Base-by-base conservation (phyloP, 2,113 vertebrate species). In the Hemiscyllium ocellatum region DNA sequence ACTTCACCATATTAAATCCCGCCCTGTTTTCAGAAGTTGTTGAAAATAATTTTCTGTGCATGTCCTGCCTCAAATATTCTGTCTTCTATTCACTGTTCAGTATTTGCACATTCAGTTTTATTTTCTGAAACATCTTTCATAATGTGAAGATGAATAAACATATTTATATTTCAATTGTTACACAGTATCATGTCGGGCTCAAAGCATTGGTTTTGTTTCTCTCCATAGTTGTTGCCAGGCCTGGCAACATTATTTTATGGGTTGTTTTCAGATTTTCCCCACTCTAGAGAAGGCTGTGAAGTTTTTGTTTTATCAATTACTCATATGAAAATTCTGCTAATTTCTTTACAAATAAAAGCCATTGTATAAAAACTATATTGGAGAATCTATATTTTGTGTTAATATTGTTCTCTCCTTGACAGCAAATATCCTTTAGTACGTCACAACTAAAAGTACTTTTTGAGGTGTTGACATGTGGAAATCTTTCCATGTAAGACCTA, bases 261-360 rank as follows among this genome's bases (percentile, higher is more conserved):
- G 29, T 2, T 33, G 26, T 33, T n/a, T 33, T 12, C 8, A 33
- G 72, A 33, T 26, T 61, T 24, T 7, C 26, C 3, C 26, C 3
- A 56, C 56, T 52, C 52, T 61, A 5, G 66, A 72, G 68, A 50
- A 69, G 42, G 37, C 66, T 72, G 20, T 72, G 93, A 22, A n/a
- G 42, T 95, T 94, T 89, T 72, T 50, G 70, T 94, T 56, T 72
- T 29, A 95, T 70, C 12, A 95, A 50, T 95, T 70, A 95, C 24
- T 50, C 66, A 7, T 50, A 17, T 50, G 66, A 68, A 47, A 95
- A 72, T 68, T 37, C 93, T 70, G 42, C 20, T 50, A 50, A 72
- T 95, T 95, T 50, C n/a, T 24, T 20, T 68, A 50, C 50, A 24
- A 95, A 95, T 95, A 95, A 70, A 95, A 50, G 42, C 33, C 20